These are phyloP conservation scores for Catagonus wagneri DNA, from an alignment of 2,113 vertebrate genomes.

Conservation along the genomic window DNA sequence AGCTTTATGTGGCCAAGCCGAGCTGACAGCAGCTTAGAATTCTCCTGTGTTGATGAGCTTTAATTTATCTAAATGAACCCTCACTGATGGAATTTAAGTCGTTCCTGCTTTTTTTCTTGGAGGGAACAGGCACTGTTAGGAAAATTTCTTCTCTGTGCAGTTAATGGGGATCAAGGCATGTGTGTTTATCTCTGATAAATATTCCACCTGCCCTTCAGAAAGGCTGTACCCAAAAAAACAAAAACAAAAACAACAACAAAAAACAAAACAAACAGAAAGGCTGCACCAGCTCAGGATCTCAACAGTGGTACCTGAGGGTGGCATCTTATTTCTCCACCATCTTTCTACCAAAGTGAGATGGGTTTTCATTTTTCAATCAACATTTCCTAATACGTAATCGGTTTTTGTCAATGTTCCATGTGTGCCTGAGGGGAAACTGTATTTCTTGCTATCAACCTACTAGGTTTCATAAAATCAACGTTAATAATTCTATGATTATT, in stretches of 20 bases:
- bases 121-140: background rate
- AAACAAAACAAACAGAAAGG: too few relatives aligned
- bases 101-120: background rate
- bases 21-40: background rate
- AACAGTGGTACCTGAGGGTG: fast-evolving
- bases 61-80: background rate
- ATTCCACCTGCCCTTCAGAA: background rate
- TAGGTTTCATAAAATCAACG: fast-evolving
- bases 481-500: fast-evolving
- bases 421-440: background rate
- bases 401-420: fast-evolving
- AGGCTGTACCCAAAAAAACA: too few relatives aligned
- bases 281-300: background rate
- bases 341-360: background rate
- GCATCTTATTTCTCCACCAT: background rate
- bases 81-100: too few relatives aligned
- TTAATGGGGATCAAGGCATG: fast-evolving
- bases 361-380: too few relatives aligned
- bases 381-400: background rate
- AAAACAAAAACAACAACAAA: too few relatives aligned
- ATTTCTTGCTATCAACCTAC: background rate
- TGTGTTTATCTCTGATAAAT: background rate
- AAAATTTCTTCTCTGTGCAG: background rate
- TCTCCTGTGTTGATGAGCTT: background rate
- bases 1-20: background rate